Evolutionary conservation across 1,140 invertebrate genomes (phyloP).

Genomic region (Choristoneura fumiferana): DNA sequence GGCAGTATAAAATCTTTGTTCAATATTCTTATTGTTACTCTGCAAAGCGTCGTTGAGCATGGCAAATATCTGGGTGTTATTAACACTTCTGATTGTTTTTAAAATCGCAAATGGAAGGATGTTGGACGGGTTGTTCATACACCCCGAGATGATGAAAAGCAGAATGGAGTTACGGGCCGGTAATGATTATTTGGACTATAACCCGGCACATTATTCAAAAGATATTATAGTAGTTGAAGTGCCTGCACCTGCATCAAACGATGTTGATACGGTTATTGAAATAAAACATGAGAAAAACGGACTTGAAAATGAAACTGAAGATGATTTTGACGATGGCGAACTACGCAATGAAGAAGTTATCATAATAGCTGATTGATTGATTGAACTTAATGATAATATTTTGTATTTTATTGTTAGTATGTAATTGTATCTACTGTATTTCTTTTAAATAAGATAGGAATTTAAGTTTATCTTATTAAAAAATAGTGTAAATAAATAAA

Average conservation of each 20-base stretch:
- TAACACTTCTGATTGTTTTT: conserved; percentile 22
- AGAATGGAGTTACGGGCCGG: conserved; percentile 32
- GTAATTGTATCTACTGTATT: too few relatives aligned
- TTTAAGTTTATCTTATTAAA: too few relatives aligned
- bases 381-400: too few relatives aligned
- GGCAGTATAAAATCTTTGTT: conserved; percentile 8
- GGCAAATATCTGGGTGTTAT: conserved; percentile 6
- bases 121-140: conserved; percentile 44
- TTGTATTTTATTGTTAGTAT: too few relatives aligned
- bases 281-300: conserved; percentile 5
- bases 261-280: conserved; percentile 23
- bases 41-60: neutral
- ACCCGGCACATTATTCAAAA: conserved; percentile 32
- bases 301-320: neutral
- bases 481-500: too few relatives aligned
- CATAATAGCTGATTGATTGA: neutral
- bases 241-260: conserved; percentile 9
- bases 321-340: neutral
- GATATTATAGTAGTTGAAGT: conserved; percentile 27
- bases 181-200: conserved; percentile 55
- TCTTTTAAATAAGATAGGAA: too few relatives aligned
- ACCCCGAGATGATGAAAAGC: conserved; percentile 50
- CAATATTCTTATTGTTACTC: neutral
- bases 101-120: conserved; percentile 22
- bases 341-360: conserved; percentile 1